Evolutionary conservation across 2,113 vertebrate species (phyloP), one percentile per base, ranked within the genome.

Genomic region (Hippopotamus amphibius): DNA sequence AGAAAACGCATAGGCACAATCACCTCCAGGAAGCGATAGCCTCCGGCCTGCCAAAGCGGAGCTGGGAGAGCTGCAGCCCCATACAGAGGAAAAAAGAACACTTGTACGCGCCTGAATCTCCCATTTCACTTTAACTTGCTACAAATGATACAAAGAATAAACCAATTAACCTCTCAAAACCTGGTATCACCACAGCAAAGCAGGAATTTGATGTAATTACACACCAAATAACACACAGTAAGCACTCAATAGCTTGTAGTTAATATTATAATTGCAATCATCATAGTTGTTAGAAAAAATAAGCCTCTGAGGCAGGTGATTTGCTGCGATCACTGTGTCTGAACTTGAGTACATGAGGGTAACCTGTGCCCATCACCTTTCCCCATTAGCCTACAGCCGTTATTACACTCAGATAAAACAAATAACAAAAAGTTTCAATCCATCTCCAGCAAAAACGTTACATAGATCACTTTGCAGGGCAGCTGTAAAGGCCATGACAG

Each of bases 1-100:
- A 55, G 77, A n/a, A n/a, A n/a, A 68, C 1, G n/a, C 10, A 14
- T 7, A 11, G 48, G 30, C 15, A 14, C 1, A 5, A 37, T 12
- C 8, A 37, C 41, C 30, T 37, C 11, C 41, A 50, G 22, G 22
- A 72, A 21, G 11, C 0, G 41, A 2, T 0, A 15, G 66, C 41
- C 9, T 55, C 19, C 11, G n/a, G n/a, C 12, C 3, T 2, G 0
- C 5, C 53, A 17, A 3, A 7, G 41, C 0, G 15, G 43, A 41
- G 17, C 19, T 6, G 43, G 6, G 3, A 9, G 41, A 50, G 17
- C 53, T 1, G 10, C 11, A 48, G 30, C 14, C 19, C 7, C 7
- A 22, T 3, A 24, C 10, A 1, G 21, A 30, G 43, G 13, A 30
- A 33, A 10, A 69, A 37, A 7, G 43, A 22, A 50, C 11, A 6